Percentiles rank a stretch among this genome's conserved stretches.
Evolutionary conservation across 92 coral and sea anemone species (phyloP).

Genomic region (Galaxea fascicularis): DNA sequence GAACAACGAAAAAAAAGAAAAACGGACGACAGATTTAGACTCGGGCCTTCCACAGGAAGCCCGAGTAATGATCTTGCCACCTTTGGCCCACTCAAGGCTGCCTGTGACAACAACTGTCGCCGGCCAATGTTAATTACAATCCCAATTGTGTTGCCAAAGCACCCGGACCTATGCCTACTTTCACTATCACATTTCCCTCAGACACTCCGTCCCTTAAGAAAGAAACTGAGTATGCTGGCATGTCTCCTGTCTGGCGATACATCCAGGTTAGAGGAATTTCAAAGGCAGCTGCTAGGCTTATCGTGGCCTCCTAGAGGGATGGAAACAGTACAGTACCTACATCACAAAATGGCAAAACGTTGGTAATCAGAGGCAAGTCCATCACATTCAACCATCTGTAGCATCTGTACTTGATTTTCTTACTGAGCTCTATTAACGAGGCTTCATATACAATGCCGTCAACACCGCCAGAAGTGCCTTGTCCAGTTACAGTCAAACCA

Average conservation of each 20-base stretch:
- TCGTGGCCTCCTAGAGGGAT: no score
- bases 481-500: no score
- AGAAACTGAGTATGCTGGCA: constrained; percentile 50
- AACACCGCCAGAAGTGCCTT: constrained; percentile 43
- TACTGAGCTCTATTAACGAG: no score
- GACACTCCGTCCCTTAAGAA: constrained; percentile 37
- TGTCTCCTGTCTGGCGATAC: constrained; percentile 50
- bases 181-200: constrained; percentile 43
- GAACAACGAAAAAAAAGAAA: no score
- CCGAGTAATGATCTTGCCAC: no score
- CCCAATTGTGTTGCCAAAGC: constrained; percentile 37
- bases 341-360: no score
- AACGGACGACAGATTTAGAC: no score
- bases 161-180: constrained; percentile 45
- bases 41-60: no score
- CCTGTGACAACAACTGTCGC: constrained; percentile 59
- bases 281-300: constrained; percentile 51
- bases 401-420: constrained; percentile 41
- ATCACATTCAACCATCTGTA: no score
- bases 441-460: no score
- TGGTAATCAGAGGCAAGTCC: no score
- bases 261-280: constrained; percentile 41
- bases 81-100: constrained; percentile 44
- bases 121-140: constrained; percentile 47
- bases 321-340: no score